These are phyloP conservation scores for Lamellibrachia columna DNA, from an alignment of 2,888 invertebrate species.

Conservation along the genomic window DNA sequence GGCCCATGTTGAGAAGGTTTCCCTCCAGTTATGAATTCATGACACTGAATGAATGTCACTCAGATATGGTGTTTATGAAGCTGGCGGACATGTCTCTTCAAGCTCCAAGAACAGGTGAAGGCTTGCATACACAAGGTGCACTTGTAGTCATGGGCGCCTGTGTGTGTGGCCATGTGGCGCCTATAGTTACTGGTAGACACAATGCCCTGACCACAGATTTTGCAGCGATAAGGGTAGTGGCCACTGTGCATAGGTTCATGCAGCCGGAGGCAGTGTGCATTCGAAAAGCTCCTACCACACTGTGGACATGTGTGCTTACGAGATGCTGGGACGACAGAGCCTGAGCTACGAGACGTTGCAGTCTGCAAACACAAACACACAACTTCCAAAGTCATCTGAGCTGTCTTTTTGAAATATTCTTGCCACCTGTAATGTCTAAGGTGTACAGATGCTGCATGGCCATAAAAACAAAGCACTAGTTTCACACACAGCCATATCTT, in stretches of 20 bases:
- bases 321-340: background rate
- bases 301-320: background rate
- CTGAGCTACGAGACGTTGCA: background rate
- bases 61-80: background rate
- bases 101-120: background rate
- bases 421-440: background rate
- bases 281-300: background rate
- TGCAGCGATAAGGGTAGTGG: background rate
- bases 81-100: background rate
- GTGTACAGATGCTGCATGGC: background rate
- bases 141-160: background rate
- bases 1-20: background rate
- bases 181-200: constrained; percentile 3
- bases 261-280: background rate
- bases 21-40: background rate
- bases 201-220: constrained; percentile 4
- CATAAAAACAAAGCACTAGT: background rate
- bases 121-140: background rate
- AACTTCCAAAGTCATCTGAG: background rate
- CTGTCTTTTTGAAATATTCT: background rate
- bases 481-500: background rate
- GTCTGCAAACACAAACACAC: constrained; percentile 10
- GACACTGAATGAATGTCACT: background rate
- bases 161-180: background rate
- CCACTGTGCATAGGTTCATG: background rate